A percentile compares a stretch with the other conserved stretches of the same genome.
phyloP scores from a whole-genome alignment of 2,797 vertebrate genomes.

The Taeniopygia guttata region DNA sequence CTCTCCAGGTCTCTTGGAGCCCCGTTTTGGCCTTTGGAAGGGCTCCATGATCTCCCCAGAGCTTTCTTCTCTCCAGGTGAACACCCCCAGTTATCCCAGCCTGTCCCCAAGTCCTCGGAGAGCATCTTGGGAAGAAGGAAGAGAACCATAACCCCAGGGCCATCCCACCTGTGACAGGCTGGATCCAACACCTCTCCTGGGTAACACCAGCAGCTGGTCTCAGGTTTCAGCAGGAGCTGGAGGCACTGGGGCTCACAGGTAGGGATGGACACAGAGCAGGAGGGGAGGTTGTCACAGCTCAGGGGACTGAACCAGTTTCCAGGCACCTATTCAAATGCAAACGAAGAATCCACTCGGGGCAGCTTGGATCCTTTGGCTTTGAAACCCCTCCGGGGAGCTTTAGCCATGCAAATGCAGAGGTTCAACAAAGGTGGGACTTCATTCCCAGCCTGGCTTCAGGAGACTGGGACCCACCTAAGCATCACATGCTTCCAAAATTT shows the following conservation, averaged over 20 bases:
- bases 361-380: background rate
- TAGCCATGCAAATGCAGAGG: background rate
- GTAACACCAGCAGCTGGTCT: background rate
- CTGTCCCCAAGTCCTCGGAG: background rate
- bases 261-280: background rate
- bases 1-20: background rate
- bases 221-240: background rate
- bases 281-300: background rate
- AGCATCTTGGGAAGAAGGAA: background rate
- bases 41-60: background rate
- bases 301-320: background rate
- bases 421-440: background rate
- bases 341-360: background rate
- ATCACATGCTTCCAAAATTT: background rate
- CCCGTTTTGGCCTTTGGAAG: background rate
- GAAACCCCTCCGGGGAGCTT: background rate
- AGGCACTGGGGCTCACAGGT: background rate
- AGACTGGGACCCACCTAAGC: fast-evolving
- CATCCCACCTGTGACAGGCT: background rate
- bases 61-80: background rate
- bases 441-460: background rate
- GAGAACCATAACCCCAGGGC: background rate
- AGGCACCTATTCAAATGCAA: background rate
- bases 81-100: background rate
- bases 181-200: background rate